Evolutionary conservation across 2,113 vertebrate genomes (phyloP).

Genomic region (Arizona elegans): DNA sequence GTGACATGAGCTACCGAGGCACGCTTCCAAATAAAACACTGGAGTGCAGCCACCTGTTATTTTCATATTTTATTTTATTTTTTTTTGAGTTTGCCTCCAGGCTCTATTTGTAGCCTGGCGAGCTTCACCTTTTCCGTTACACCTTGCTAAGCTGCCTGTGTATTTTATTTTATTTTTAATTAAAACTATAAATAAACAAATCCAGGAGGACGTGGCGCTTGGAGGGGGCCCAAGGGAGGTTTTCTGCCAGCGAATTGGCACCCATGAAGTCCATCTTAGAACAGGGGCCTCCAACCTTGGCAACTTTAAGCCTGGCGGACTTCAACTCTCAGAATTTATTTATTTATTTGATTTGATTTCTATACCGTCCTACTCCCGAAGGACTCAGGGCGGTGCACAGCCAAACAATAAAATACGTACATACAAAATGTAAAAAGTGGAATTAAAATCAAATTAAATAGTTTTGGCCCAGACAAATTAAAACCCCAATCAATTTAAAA

Average conservation of each 20-base stretch:
- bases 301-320: too few relatives aligned
- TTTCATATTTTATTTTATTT: neutral
- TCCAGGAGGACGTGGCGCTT: neutral
- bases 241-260: neutral
- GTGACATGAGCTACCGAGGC: neutral
- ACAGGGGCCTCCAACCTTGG: too few relatives aligned
- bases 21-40: neutral
- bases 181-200: neutral
- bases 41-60: neutral
- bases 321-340: too few relatives aligned
- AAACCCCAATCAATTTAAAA: too few relatives aligned
- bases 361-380: too few relatives aligned
- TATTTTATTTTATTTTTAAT: neutral
- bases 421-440: too few relatives aligned
- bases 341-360: too few relatives aligned
- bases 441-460: too few relatives aligned
- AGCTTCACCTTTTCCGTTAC: neutral
- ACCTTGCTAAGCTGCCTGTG: neutral
- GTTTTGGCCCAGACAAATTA: too few relatives aligned
- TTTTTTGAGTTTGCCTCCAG: neutral
- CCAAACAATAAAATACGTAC: too few relatives aligned
- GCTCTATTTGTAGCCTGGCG: neutral
- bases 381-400: too few relatives aligned
- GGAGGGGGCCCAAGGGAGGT: neutral
- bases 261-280: neutral